Conservation (phyloP, 2,113 vertebrate genomes). For the Balaenoptera acutorostrata region DNA sequence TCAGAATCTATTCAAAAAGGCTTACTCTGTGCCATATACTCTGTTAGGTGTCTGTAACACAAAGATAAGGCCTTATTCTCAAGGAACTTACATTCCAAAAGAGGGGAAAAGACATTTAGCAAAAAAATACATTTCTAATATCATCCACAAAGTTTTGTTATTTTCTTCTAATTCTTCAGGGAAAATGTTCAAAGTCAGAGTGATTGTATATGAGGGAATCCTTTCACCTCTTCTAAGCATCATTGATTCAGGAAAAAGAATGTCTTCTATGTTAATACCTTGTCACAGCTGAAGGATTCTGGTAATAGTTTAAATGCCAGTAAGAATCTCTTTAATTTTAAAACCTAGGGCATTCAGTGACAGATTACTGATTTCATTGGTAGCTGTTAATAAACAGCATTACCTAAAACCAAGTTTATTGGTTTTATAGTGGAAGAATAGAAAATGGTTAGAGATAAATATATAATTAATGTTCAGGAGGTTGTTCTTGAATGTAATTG, state of each 20-base stretch:
- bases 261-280: background rate
- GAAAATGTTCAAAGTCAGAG: constrained; percentile 22
- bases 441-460: background rate
- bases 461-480: background rate
- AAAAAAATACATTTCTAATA: background rate
- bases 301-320: background rate
- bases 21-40: background rate
- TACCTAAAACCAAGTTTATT: background rate
- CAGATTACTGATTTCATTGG: constrained; percentile 19
- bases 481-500: constrained; percentile 11
- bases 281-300: background rate
- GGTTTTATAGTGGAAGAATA: background rate
- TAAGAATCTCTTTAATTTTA: constrained; percentile 11
- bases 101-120: background rate
- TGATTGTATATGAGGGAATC: background rate
- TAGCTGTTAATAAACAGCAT: background rate
- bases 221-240: constrained; percentile 5
- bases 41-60: background rate
- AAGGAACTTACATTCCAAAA: background rate
- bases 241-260: background rate
- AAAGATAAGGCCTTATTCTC: background rate
- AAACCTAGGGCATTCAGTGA: background rate
- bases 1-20: background rate
- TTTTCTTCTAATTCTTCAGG: constrained; percentile 27
- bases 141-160: background rate